These are phyloP conservation scores for Pediacus dermestoides DNA, from an alignment of 2,888 invertebrate genomes.

Conservation along the genomic window DNA sequence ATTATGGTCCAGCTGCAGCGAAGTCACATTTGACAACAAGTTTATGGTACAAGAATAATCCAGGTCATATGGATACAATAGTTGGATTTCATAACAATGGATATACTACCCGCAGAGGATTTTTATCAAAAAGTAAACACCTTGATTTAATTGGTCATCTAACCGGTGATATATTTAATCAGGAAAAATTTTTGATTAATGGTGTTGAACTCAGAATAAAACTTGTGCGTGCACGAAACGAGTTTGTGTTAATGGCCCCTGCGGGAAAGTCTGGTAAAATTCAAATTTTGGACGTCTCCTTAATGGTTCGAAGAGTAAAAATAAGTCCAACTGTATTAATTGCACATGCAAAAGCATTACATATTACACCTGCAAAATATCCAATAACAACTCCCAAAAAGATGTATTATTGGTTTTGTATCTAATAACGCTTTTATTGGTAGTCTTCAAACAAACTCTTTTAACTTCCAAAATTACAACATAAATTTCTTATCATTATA, in stretches of 20 bases:
- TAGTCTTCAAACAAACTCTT: constrained; percentile 9
- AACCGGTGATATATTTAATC: no score
- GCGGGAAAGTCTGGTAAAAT: neutral
- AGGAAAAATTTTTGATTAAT: constrained; percentile 1
- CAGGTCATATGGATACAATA: neutral
- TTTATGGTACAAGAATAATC: neutral
- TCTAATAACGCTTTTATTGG: no score
- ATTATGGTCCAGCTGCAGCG: no score
- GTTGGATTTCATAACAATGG: neutral
- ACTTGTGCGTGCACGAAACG: neutral
- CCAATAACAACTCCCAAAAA: no score
- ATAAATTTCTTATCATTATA: constrained; percentile 22
- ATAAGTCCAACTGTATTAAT: neutral
- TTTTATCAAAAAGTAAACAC: neutral
- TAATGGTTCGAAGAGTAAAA: constrained; percentile 1
- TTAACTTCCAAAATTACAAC: constrained; percentile 5
- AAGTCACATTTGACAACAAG: neutral
- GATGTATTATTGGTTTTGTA: no score
- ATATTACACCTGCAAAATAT: neutral
- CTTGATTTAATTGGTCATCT: no score
- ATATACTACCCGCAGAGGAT: neutral
- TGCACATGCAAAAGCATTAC: neutral
- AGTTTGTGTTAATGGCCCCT: neutral
- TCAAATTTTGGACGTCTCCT: neutral
- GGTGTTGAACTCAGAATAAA: neutral